Percentiles rank a stretch among this genome's conserved stretches.
phyloP scores from a whole-genome alignment of 2,888 invertebrate species.

The Achlya flavicornis region DNA sequence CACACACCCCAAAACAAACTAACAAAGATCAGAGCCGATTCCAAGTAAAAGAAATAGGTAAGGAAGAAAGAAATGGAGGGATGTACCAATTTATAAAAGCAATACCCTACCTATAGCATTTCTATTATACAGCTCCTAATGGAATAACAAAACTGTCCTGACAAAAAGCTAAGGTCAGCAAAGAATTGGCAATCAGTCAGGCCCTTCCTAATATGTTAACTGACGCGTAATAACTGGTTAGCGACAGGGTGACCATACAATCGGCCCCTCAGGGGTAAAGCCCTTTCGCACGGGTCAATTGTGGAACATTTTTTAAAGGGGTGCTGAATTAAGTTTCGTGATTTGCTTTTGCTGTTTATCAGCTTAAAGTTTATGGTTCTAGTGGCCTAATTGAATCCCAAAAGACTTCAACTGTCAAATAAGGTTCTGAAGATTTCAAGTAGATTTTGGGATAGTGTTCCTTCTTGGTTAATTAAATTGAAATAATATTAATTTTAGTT shows the following conservation, averaged over 20 bases:
- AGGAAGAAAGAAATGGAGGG: too few relatives aligned
- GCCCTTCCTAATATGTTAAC: slow-evolving; percentile 42
- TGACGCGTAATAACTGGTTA: slow-evolving; percentile 44
- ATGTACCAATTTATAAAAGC: too few relatives aligned
- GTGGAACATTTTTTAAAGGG: slow-evolving; percentile 16
- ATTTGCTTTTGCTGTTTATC: not conserved
- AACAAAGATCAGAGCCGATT: too few relatives aligned
- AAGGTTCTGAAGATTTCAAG: not conserved
- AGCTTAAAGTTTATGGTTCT: not conserved
- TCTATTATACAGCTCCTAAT: not conserved
- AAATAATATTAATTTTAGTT: too few relatives aligned
- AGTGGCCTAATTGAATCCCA: not conserved
- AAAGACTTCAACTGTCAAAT: not conserved
- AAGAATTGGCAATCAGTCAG: slow-evolving; percentile 25
- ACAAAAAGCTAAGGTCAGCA: slow-evolving; percentile 27
- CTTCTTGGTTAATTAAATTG: too few relatives aligned
- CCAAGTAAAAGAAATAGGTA: too few relatives aligned
- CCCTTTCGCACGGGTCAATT: slow-evolving; percentile 28
- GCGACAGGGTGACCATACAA: slow-evolving; percentile 31
- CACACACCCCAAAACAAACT: too few relatives aligned
- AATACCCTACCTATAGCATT: too few relatives aligned
- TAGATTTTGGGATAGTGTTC: not conserved
- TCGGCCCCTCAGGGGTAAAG: slow-evolving; percentile 23
- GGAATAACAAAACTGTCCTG: slow-evolving; percentile 1
- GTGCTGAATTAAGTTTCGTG: not conserved